phyloP scores from a whole-genome alignment of 2,888 invertebrate genomes.

The Ellobium chinense region DNA sequence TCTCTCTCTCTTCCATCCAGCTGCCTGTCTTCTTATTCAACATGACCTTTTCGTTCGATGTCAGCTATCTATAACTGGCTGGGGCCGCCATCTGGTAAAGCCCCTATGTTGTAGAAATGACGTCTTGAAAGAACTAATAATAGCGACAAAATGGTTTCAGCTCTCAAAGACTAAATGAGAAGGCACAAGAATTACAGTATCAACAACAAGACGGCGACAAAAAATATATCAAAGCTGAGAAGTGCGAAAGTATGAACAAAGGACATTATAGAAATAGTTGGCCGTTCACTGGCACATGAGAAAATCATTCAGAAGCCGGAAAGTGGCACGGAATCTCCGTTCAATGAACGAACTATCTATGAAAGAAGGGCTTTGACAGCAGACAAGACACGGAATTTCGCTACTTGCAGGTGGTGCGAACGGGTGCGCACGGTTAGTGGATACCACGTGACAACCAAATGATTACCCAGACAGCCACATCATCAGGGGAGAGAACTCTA shows the following conservation, averaged over 20 bases:
- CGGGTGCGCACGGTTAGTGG: neutral
- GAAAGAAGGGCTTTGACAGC: slow-evolving; percentile 1
- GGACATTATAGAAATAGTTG: neutral
- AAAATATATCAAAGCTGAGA: too few relatives aligned
- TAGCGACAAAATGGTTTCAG: too few relatives aligned
- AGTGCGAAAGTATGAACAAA: too few relatives aligned
- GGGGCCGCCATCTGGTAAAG: too few relatives aligned
- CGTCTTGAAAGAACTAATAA: too few relatives aligned
- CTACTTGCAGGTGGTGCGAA: slow-evolving; percentile 8
- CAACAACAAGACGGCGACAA: too few relatives aligned
- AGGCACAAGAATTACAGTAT: too few relatives aligned
- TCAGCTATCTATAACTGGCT: too few relatives aligned
- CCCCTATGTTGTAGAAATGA: too few relatives aligned
- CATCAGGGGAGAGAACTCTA: neutral
- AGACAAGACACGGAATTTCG: neutral
- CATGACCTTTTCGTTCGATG: too few relatives aligned
- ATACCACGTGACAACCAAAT: neutral
- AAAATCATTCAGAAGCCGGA: neutral
- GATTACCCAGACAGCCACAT: neutral
- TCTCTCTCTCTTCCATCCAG: slow-evolving; percentile 11
- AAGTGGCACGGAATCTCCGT: neutral
- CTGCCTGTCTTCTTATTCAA: too few relatives aligned
- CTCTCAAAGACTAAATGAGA: too few relatives aligned
- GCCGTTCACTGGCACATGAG: neutral
- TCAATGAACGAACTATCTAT: neutral